Percentiles rank a stretch among this genome's conserved stretches.
Evolutionary conservation across 1,140 invertebrate genomes (phyloP).

Genomic region (Trichogramma pretiosum): DNA sequence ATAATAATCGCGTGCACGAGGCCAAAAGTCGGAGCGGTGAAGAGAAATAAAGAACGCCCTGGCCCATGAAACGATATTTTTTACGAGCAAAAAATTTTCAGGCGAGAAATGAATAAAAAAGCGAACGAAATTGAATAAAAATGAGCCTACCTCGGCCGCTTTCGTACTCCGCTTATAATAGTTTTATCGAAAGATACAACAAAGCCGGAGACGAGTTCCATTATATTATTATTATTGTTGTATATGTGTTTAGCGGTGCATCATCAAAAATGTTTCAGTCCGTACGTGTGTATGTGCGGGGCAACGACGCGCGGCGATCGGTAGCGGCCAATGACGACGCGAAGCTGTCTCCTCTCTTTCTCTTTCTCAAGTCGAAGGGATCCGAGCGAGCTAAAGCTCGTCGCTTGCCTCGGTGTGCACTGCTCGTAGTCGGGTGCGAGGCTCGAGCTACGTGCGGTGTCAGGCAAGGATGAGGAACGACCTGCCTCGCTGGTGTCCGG

Average conservation of each 20-base stretch:
- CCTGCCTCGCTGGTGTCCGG: constrained; percentile 1
- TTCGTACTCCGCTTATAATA: no score
- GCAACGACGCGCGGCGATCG: constrained; percentile 7
- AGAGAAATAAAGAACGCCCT: no score
- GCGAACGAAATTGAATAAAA: constrained; percentile 11
- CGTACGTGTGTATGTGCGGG: background rate
- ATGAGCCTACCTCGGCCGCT: constrained; percentile 5
- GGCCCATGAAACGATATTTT: no score
- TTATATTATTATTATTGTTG: no score
- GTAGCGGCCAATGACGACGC: constrained; percentile 27
- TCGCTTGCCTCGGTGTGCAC: no score
- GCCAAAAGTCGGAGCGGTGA: background rate
- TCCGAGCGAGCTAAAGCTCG: no score
- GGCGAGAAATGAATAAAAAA: constrained; percentile 3
- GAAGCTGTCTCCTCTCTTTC: constrained; percentile 36
- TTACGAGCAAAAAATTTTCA: no score
- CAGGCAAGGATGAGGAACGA: background rate
- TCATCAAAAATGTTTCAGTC: no score
- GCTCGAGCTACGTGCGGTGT: background rate
- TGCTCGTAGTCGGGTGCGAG: no score
- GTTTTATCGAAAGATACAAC: no score
- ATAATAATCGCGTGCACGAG: background rate
- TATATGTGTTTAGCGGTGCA: background rate
- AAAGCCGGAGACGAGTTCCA: no score
- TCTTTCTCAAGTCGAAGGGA: no score